These are phyloP conservation scores for Eucera pruinosa DNA, from an alignment of 2,888 invertebrate species.

Conservation along the genomic window DNA sequence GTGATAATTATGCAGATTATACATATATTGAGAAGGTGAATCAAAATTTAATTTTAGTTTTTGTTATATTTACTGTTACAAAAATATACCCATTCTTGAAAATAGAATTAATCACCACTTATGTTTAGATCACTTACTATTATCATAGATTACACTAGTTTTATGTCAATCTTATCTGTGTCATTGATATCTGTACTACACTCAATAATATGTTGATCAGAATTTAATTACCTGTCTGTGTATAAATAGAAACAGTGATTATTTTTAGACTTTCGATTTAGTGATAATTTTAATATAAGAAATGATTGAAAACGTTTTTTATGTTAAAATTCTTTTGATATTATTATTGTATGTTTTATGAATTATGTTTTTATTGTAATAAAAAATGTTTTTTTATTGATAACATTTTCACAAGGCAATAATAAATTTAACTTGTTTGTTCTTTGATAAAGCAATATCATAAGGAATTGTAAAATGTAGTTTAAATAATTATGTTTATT, in stretches of 20 bases:
- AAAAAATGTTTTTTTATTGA: not conserved
- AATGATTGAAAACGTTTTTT: not conserved
- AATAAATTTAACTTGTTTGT: not conserved
- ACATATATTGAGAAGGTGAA: not conserved
- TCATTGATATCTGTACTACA: slow-evolving; percentile 29
- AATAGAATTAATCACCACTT: slow-evolving; percentile 45
- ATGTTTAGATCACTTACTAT: slow-evolving; percentile 43
- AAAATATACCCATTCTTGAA: slow-evolving; percentile 24
- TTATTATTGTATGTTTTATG: too few species aligned
- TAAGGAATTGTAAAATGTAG: not conserved
- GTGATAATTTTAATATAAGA: not conserved
- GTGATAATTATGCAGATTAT: slow-evolving; percentile 9
- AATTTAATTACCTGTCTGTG: slow-evolving; percentile 20
- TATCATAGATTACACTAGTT: slow-evolving; percentile 2
- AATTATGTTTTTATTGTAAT: too few species aligned
- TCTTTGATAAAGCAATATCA: not conserved
- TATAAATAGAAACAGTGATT: slow-evolving; percentile 33
- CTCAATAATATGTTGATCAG: slow-evolving; percentile 11
- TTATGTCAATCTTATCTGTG: slow-evolving; percentile 28
- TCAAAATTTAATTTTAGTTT: slow-evolving; percentile 36
- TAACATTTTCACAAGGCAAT: not conserved
- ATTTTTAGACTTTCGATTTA: slow-evolving; percentile 15
- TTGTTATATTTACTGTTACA: slow-evolving; percentile 33
- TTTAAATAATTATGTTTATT: not conserved
- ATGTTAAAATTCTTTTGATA: too few species aligned